Percentiles rank a stretch among this genome's conserved stretches.
Evolutionary conservation across 1,140 invertebrate species (phyloP).

Genomic region (Hormaphis cornu): DNA sequence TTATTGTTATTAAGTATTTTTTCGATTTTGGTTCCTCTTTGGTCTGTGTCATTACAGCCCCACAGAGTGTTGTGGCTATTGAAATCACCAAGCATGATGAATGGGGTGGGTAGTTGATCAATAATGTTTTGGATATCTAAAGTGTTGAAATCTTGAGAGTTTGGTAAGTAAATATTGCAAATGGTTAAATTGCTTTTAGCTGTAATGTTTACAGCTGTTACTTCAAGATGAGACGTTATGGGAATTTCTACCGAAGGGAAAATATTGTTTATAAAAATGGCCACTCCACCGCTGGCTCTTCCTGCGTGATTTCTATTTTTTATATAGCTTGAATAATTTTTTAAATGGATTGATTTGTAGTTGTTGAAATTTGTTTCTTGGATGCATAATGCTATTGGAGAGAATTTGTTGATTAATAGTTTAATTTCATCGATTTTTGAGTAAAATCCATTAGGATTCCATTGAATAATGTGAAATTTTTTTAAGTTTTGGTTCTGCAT

Average conservation of each 20-base stretch:
- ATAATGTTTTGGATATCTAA: neutral
- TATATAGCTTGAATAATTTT: no score
- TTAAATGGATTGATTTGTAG: no score
- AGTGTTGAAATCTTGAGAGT: neutral
- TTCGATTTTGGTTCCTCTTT: neutral
- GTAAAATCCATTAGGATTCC: neutral
- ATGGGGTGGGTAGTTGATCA: neutral
- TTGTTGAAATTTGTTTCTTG: neutral
- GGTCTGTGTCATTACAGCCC: neutral
- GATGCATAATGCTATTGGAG: neutral
- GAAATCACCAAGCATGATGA: neutral
- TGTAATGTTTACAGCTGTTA: neutral
- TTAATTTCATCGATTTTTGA: neutral
- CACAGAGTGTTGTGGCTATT: conserved; percentile 1
- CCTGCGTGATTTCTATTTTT: no score
- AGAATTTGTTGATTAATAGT: neutral
- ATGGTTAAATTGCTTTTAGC: conserved; percentile 19
- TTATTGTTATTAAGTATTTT: neutral
- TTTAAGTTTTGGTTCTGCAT: no score
- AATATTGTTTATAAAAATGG: no score
- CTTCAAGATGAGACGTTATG: neutral
- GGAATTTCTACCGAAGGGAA: no score
- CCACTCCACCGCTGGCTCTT: no score
- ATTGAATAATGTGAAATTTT: neutral
- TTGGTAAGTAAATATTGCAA: conserved; percentile 14